Base-by-base conservation (phyloP, 2,797 vertebrate species). In the Leptatherina wallacei region DNA sequence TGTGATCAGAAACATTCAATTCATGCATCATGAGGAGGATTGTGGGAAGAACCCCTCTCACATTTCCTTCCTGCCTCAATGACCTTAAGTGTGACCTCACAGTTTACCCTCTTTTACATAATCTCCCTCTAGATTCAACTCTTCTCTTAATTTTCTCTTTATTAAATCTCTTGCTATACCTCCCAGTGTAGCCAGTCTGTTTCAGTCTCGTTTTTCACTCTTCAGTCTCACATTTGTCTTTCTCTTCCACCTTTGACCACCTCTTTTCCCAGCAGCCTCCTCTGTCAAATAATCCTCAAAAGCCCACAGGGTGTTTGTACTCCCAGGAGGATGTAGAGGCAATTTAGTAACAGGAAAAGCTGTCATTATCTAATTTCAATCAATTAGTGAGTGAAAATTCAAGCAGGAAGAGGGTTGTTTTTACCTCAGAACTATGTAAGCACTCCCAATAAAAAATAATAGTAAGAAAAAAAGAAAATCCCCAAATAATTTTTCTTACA, bases 321-420 rank as follows among this genome's bases (percentile, higher is more conserved):
- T 88, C 85, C 77, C 87, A 29, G 61, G 88, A 86, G 89, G 81
- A 83, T 66, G 75, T 52, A 7, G 77, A 83, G 58, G 88, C 86
- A 78, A 91, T 91, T 91, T 80, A 71, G 77, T 33, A 44, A 82
- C 88, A 91, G 92, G 92, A 92, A 92, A 89, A 88, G 83, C 75
- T 78, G 78, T 88, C 78, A 91, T 92, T 92, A 92, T 91, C 89
- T 91, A 69, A 89, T 89, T 92, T 86, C 76, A 88, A 89, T 90
- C 87, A 90, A 92, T 92, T 90, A 90, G 85, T 63, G 68, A 49
- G 55, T 63, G 69, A 68, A 81, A 61, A 73, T 89, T 79, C 20
- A 70, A 75, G 66, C 90, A 86, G 89, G 85, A 91, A 86, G 52
- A 36, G 22, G 16, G 22, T 10, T 6, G 42, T 82, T 83, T 87